These are phyloP conservation scores for Loxodonta africana DNA, from an alignment of 2,113 vertebrate species.

Conservation along the genomic window DNA sequence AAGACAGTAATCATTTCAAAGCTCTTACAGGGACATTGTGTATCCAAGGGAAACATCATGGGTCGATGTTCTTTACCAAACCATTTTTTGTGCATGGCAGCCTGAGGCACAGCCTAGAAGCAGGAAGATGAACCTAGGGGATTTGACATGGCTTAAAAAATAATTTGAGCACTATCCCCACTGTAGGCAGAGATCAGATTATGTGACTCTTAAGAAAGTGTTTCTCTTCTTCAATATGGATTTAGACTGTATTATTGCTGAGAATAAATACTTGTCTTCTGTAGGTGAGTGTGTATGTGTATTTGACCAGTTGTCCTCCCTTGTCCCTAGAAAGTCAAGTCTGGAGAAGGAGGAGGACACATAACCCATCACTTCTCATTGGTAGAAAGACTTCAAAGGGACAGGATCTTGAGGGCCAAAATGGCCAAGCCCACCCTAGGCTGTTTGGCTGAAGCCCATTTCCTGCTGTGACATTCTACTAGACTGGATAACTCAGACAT, in stretches of 20 bases:
- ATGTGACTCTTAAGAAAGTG: not conserved
- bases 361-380: not conserved
- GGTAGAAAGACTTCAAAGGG: conserved; percentile 52
- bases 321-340: conserved; percentile 43
- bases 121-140: not conserved
- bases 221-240: not conserved
- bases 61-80: not conserved
- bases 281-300: not conserved
- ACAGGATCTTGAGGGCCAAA: not conserved
- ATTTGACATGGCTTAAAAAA: conserved; percentile 12
- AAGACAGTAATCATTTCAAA: not conserved
- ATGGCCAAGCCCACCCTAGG: not conserved
- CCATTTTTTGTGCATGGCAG: not conserved
- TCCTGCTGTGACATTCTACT: conserved; percentile 10
- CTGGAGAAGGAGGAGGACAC: conserved; percentile 39
- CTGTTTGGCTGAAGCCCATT: not conserved
- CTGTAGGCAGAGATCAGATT: not conserved
- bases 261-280: conserved; percentile 43
- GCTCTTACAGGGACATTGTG: not conserved
- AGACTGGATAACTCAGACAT: conserved; percentile 2
- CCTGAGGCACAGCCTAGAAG: not conserved
- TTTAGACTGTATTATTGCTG: not conserved
- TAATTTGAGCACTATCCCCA: not conserved
- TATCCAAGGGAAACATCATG: not conserved
- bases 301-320: not conserved